Conservation (phyloP, 2,888 invertebrate genomes). For the Lathronympha strigana region DNA sequence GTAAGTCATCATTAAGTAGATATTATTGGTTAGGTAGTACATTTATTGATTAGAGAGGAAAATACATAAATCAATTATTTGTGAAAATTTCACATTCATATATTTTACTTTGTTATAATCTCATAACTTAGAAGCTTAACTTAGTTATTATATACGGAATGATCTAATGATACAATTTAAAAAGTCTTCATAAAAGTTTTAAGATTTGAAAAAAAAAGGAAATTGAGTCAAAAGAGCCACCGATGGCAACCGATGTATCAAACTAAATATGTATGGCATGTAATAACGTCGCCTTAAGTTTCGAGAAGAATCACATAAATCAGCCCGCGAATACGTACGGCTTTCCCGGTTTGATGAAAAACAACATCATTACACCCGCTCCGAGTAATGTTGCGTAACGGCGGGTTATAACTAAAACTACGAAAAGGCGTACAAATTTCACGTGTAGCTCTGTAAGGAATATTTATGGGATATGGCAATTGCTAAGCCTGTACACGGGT, state of each 20-base stretch:
- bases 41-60: too few relatives aligned
- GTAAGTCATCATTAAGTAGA: too few relatives aligned
- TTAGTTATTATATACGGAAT: too few relatives aligned
- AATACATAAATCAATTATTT: too few relatives aligned
- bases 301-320: conserved; percentile 64
- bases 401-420: conserved; percentile 39
- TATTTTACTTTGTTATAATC: too few relatives aligned
- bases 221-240: too few relatives aligned
- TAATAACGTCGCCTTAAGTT: conserved; percentile 46
- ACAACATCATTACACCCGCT: conserved; percentile 61
- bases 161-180: too few relatives aligned
- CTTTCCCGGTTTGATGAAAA: conserved; percentile 61
- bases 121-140: too few relatives aligned
- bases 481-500: conserved; percentile 8
- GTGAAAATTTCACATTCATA: too few relatives aligned
- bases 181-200: too few relatives aligned
- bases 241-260: not conserved
- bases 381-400: conserved; percentile 50
- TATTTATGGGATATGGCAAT: conserved; percentile 14
- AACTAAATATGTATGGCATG: conserved; percentile 3
- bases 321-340: conserved; percentile 54
- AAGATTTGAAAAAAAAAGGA: too few relatives aligned
- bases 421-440: conserved; percentile 32
- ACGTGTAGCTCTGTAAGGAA: conserved; percentile 19
- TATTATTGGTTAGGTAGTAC: too few relatives aligned